These are phyloP conservation scores for Lochmaea crataegi DNA, from an alignment of 2,888 invertebrate genomes.

Conservation along the genomic window DNA sequence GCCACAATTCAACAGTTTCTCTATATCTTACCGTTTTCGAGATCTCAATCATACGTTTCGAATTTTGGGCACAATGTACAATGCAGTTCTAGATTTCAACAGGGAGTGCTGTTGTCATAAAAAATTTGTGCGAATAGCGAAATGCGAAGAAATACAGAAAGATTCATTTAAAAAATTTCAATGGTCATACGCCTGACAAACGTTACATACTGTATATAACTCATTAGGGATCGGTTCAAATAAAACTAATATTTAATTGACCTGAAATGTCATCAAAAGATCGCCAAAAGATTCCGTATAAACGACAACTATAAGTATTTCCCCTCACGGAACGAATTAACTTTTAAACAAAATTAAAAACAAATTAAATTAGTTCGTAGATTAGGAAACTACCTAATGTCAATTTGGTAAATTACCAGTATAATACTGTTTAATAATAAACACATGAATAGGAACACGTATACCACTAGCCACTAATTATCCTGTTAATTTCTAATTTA, in stretches of 20 bases:
- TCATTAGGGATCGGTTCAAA: not conserved
- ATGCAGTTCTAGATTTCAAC: no score
- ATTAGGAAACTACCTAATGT: slow-evolving; percentile 7
- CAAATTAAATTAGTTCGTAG: slow-evolving; percentile 4
- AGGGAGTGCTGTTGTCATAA: no score
- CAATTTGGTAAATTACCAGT: slow-evolving; percentile 2
- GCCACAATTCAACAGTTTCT: no score
- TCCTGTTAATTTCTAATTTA: slow-evolving; percentile 8
- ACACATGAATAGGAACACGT: slow-evolving; percentile 22
- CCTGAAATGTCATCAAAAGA: not conserved
- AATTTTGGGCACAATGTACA: no score
- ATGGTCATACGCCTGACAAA: no score
- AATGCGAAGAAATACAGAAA: no score
- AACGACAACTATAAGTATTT: not conserved
- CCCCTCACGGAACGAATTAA: not conserved
- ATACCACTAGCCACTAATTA: slow-evolving; percentile 13
- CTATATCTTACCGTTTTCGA: no score
- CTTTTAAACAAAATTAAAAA: not conserved
- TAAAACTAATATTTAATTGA: not conserved
- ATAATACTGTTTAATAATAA: not conserved
- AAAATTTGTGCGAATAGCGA: no score
- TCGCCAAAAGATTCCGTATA: not conserved
- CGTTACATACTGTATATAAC: no score
- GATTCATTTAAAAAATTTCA: no score
- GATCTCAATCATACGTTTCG: no score